Evolutionary conservation across 2,888 invertebrate genomes (phyloP).

Genomic region (Hyppa rectilinea): DNA sequence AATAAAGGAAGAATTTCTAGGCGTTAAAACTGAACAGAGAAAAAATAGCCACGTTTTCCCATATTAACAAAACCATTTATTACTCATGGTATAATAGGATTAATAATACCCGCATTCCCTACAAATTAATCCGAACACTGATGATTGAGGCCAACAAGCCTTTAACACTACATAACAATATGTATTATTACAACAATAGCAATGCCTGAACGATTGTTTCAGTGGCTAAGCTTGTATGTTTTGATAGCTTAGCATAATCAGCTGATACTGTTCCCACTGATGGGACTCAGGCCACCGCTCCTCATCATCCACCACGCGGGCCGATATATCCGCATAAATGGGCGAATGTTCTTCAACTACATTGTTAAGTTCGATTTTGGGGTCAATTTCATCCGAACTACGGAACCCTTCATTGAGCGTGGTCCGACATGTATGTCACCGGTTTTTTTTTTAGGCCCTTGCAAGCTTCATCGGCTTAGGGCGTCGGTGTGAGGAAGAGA

Average conservation of each 20-base stretch:
- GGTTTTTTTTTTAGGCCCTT: too few relatives aligned
- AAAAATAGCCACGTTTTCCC: conserved; percentile 1
- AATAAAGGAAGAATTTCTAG: not conserved
- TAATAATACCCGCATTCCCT: conserved; percentile 39
- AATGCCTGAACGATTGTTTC: conserved; percentile 4
- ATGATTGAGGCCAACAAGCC: conserved; percentile 45
- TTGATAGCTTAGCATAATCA: not conserved
- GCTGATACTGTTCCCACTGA: too few relatives aligned
- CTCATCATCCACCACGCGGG: too few relatives aligned
- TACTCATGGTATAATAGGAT: conserved; percentile 6
- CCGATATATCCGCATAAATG: too few relatives aligned
- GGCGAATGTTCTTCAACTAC: too few relatives aligned
- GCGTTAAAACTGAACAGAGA: not conserved
- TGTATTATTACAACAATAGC: conserved; percentile 14
- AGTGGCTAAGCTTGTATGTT: not conserved
- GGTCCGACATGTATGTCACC: too few relatives aligned
- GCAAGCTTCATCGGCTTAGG: too few relatives aligned
- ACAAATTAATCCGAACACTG: conserved; percentile 49
- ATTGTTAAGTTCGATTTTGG: too few relatives aligned
- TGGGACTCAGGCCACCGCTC: too few relatives aligned
- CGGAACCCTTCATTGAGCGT: too few relatives aligned
- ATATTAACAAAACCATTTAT: conserved; percentile 13
- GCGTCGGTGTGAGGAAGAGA: too few relatives aligned
- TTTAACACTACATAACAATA: conserved; percentile 9
- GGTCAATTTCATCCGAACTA: too few relatives aligned